Evolutionary conservation across 2,797 vertebrate species (phyloP).

Genomic region (Pteropus rufus): DNA sequence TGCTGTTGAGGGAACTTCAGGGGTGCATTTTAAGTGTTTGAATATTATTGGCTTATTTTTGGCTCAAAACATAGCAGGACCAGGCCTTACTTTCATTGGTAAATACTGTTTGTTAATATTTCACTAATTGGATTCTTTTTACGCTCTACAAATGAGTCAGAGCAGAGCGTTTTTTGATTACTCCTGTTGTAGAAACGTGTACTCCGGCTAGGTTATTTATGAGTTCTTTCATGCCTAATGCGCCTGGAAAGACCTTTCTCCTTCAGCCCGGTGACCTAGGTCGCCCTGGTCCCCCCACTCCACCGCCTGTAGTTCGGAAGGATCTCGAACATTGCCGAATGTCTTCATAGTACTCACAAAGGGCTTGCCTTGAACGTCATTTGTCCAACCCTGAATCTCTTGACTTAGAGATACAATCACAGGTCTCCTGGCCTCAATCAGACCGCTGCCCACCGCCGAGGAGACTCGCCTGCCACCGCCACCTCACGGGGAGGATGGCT

Average conservation of each 20-base stretch:
- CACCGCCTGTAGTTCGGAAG: background rate
- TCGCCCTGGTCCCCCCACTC: background rate
- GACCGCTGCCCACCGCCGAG: slow-evolving; percentile 59
- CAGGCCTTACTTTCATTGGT: slow-evolving; percentile 84
- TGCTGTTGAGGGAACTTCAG: slow-evolving; percentile 19
- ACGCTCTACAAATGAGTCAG: background rate
- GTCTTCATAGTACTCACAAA: slow-evolving; percentile 78
- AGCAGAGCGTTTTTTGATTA: slow-evolving; percentile 68
- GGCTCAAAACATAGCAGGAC: slow-evolving; percentile 71
- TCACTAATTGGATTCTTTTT: slow-evolving; percentile 71
- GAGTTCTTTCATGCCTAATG: slow-evolving; percentile 53
- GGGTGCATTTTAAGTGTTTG: slow-evolving; percentile 3
- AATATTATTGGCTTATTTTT: slow-evolving; percentile 14
- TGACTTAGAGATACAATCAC: slow-evolving; percentile 66
- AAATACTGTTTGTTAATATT: slow-evolving; percentile 76
- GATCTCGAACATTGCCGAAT: slow-evolving; percentile 53
- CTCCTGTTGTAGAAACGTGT: slow-evolving; percentile 45
- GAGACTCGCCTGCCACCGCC: slow-evolving; percentile 76
- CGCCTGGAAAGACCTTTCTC: slow-evolving; percentile 65
- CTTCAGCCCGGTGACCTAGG: background rate
- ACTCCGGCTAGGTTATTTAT: slow-evolving; percentile 71
- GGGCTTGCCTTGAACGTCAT: slow-evolving; percentile 81
- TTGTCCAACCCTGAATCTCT: slow-evolving; percentile 68
- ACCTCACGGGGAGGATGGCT: slow-evolving; percentile 64
- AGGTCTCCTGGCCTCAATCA: slow-evolving; percentile 74